phyloP scores from a whole-genome alignment of 2,888 invertebrate species.

The Disparrhopalites patrizii region DNA sequence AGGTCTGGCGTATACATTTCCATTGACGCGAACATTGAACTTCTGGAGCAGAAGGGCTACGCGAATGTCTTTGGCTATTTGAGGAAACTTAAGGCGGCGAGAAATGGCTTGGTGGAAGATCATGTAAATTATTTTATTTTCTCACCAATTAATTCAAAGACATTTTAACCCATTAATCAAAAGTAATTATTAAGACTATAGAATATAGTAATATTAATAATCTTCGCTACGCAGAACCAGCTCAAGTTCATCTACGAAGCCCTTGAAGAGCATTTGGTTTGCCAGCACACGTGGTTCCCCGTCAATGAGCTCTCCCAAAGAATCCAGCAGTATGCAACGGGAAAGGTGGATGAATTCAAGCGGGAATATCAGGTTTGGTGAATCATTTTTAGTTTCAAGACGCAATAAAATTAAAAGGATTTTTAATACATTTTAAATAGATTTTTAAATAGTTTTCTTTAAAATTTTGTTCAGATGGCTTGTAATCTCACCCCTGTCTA shows the following conservation, averaged over 20 bases:
- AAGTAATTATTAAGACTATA: not conserved
- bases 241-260: constrained; percentile 97
- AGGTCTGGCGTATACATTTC: constrained; percentile 81
- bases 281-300: constrained; percentile 92
- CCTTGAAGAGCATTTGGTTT: constrained; percentile 83
- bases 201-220: not conserved
- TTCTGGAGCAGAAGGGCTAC: constrained; percentile 75
- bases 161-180: no score
- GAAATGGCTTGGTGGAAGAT: constrained; percentile 80
- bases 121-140: constrained; percentile 10
- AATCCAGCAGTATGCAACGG: constrained; percentile 79
- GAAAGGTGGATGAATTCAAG: constrained; percentile 88
- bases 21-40: constrained; percentile 81
- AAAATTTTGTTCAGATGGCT: constrained; percentile 62
- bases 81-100: constrained; percentile 81
- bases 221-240: constrained; percentile 68
- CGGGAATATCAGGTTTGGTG: constrained; percentile 70
- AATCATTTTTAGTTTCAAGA: constrained; percentile 1
- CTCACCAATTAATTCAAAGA: no score
- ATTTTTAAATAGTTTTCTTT: constrained; percentile 16
- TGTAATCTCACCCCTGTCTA: constrained; percentile 92
- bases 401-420: not conserved
- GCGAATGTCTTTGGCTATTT: constrained; percentile 90
- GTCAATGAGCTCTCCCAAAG: constrained; percentile 84
- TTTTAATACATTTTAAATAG: not conserved